These are phyloP conservation scores for Dicyrtoma fusca DNA, from an alignment of 2,888 invertebrate genomes.

Conservation along the genomic window DNA sequence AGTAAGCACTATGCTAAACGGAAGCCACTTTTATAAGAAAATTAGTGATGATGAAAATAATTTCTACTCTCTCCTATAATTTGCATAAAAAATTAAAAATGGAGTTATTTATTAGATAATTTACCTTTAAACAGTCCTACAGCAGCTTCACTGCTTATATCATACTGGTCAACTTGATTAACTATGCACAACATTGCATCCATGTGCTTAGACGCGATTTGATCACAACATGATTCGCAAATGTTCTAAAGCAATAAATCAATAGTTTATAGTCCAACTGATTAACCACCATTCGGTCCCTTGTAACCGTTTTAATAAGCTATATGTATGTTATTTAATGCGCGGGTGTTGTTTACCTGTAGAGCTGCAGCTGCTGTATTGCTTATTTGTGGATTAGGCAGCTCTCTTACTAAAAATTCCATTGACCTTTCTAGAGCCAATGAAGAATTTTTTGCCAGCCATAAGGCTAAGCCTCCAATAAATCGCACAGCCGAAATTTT, in stretches of 20 bases:
- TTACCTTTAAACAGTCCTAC: constrained; percentile 73
- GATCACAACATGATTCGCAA: constrained; percentile 77
- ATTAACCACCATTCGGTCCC: too few relatives aligned
- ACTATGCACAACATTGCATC: constrained; percentile 73
- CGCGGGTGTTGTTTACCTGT: constrained; percentile 41
- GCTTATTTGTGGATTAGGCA: constrained; percentile 74
- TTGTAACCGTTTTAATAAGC: neutral
- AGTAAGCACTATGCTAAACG: too few relatives aligned
- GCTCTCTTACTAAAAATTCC: constrained; percentile 74
- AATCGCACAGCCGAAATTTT: constrained; percentile 53
- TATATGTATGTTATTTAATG: neutral
- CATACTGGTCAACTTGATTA: constrained; percentile 72
- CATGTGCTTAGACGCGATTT: constrained; percentile 74
- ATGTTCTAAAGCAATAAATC: constrained; percentile 68
- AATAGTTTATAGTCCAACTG: too few relatives aligned
- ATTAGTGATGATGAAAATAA: constrained; percentile 23
- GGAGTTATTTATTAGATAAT: neutral
- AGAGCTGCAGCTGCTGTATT: constrained; percentile 81
- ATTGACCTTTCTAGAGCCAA: constrained; percentile 48
- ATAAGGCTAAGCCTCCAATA: constrained; percentile 52
- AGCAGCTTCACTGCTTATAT: constrained; percentile 74
- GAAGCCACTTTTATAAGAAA: neutral
- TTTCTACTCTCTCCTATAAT: too few relatives aligned
- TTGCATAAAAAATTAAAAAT: too few relatives aligned
- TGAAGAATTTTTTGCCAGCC: constrained; percentile 51